Conservation (phyloP, 2,888 invertebrate genomes). For the Drosophila tanythrix region DNA sequence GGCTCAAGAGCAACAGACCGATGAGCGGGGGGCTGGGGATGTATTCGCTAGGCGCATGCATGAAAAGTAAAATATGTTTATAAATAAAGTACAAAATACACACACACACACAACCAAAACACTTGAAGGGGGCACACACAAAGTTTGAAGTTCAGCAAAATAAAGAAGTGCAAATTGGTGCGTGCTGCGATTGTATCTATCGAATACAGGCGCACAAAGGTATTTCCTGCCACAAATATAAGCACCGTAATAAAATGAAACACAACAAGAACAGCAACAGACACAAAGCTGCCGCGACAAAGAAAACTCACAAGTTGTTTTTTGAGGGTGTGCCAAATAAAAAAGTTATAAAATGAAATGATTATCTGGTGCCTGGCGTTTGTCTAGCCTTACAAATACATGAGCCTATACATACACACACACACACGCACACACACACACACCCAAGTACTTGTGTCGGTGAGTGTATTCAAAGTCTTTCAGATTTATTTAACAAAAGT, state of each 20-base stretch:
- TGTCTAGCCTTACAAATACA: slow-evolving; percentile 65
- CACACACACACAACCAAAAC: not conserved
- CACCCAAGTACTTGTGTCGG: not conserved
- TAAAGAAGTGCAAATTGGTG: slow-evolving; percentile 81
- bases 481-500: slow-evolving; percentile 38
- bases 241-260: slow-evolving; percentile 70
- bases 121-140: slow-evolving; percentile 4
- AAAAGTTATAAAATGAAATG: slow-evolving; percentile 80
- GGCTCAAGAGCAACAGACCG: slow-evolving; percentile 3
- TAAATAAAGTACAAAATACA: slow-evolving; percentile 49
- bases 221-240: slow-evolving; percentile 79
- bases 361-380: slow-evolving; percentile 72
- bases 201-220: slow-evolving; percentile 70
- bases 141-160: slow-evolving; percentile 73
- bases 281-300: slow-evolving; percentile 47
- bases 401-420: slow-evolving; percentile 10
- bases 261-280: slow-evolving; percentile 30
- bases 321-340: slow-evolving; percentile 33
- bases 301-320: slow-evolving; percentile 37
- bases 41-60: slow-evolving; percentile 62
- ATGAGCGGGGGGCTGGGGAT: slow-evolving; percentile 3
- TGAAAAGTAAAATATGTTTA: slow-evolving; percentile 79
- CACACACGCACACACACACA: slow-evolving; percentile 2
- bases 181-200: slow-evolving; percentile 78
- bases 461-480: slow-evolving; percentile 13